Evolutionary conservation across 2,113 vertebrate genomes (phyloP).

Genomic region (Porphyrio hochstetteri): DNA sequence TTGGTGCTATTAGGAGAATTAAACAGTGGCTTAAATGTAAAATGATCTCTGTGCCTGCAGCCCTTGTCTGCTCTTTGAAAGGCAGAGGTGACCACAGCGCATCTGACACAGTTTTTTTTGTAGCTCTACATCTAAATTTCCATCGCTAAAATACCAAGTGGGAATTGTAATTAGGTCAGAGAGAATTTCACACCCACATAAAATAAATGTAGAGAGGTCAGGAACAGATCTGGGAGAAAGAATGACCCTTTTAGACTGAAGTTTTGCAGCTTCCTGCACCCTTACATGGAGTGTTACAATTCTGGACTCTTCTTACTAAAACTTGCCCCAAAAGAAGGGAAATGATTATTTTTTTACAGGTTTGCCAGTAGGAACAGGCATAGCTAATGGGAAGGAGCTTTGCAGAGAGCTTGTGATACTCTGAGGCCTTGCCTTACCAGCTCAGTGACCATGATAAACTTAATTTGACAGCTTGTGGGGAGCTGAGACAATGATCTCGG

Average conservation of each 20-base stretch:
- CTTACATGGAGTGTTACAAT: not conserved
- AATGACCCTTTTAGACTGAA: not conserved
- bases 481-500: not conserved
- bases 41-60: not conserved
- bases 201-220: not conserved
- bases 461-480: not conserved
- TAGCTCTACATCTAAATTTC: not conserved
- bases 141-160: not conserved
- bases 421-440: not conserved
- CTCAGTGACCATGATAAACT: not conserved
- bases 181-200: not conserved
- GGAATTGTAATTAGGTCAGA: conserved; percentile 48
- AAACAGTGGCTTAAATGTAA: conserved; percentile 17
- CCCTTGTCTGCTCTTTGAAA: not conserved
- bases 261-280: not conserved
- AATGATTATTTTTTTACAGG: not conserved
- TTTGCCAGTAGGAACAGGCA: not conserved
- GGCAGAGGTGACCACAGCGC: conserved; percentile 7
- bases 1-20: conserved; percentile 28
- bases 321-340: not conserved
- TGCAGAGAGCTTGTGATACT: not conserved
- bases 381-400: not conserved
- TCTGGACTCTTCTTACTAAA: not conserved
- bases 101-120: conserved; percentile 15
- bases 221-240: not conserved